phyloP scores from a whole-genome alignment of 2,113 vertebrate species.

The Carassius gibelio region DNA sequence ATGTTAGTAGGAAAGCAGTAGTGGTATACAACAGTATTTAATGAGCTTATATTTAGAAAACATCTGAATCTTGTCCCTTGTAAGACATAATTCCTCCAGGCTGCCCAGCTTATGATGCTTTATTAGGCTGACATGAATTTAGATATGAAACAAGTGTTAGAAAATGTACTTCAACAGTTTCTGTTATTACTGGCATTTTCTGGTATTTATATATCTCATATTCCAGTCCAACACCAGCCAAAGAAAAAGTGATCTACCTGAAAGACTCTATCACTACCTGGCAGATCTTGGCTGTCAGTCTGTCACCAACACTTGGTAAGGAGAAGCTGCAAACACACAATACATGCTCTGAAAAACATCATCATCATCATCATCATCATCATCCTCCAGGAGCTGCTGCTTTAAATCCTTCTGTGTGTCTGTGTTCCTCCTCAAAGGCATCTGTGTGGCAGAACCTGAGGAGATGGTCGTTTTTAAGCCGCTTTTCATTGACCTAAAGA shows the following conservation, averaged over 20 bases:
- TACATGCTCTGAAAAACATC: not conserved
- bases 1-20: too few relatives aligned
- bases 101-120: too few relatives aligned
- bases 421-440: conserved; percentile 57
- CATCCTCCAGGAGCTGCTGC: not conserved
- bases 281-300: conserved; percentile 80
- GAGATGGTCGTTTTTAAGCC: conserved; percentile 73
- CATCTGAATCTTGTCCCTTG: too few relatives aligned
- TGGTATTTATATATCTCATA: not conserved
- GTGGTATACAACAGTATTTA: too few relatives aligned
- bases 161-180: too few relatives aligned
- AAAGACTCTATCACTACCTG: conserved; percentile 84
- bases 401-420: not conserved
- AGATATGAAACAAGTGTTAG: too few relatives aligned
- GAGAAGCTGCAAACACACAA: not conserved
- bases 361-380: not conserved
- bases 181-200: too few relatives aligned
- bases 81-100: too few relatives aligned
- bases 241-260: conserved; percentile 63
- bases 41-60: too few relatives aligned
- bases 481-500: conserved; percentile 1
- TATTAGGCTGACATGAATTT: too few relatives aligned
- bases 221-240: conserved; percentile 64
- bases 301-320: conserved; percentile 72
- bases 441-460: conserved; percentile 81